Conservation (phyloP, 1,140 invertebrate species). For the Myzus persicae region DNA sequence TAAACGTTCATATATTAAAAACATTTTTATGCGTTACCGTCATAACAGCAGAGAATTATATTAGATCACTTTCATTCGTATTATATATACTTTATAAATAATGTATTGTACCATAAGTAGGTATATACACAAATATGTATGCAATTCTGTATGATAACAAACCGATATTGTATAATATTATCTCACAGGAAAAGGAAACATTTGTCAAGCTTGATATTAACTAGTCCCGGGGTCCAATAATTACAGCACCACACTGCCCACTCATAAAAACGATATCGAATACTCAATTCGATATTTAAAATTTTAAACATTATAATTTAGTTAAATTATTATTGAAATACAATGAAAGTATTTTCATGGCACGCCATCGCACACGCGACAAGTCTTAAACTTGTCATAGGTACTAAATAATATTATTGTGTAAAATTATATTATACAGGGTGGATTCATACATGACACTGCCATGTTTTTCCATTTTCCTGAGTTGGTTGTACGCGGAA, state of each 20-base stretch:
- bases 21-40: neutral
- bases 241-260: neutral
- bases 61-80: neutral
- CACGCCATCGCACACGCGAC: neutral
- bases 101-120: no score
- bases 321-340: neutral
- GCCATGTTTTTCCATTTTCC: neutral
- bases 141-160: neutral
- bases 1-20: neutral
- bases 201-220: neutral
- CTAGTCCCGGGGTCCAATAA: neutral
- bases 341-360: neutral
- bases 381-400: neutral
- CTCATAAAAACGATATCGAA: neutral
- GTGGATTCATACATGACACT: neutral
- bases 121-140: neutral
- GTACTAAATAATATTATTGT: neutral
- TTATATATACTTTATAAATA: neutral
- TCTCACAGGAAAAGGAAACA: conserved; percentile 28
- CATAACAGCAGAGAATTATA: neutral
- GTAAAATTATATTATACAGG: neutral
- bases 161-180: neutral
- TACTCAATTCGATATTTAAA: neutral
- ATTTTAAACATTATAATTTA: neutral
- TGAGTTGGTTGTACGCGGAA: neutral